Conservation (phyloP, 2,113 vertebrate genomes). For the Phodopus roborovskii region DNA sequence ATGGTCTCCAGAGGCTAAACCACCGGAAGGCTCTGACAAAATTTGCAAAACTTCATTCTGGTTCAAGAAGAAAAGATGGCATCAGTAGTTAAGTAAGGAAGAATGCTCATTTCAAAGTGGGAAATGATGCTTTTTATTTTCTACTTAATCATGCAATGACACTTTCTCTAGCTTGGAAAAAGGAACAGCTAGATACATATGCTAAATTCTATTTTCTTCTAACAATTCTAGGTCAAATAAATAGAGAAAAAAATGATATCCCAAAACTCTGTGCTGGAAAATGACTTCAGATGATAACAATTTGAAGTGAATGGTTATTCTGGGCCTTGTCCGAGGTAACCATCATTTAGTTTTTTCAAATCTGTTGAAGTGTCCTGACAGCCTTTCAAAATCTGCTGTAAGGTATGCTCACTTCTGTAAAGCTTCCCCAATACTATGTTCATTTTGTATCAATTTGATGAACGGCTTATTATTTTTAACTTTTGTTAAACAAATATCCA, state of each 20-base stretch:
- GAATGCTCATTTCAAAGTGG: neutral
- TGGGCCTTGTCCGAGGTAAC: neutral
- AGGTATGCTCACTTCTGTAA: neutral
- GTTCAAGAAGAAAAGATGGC: neutral
- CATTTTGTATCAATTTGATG: neutral
- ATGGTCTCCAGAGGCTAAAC: neutral
- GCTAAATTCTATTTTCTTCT: conserved; percentile 11
- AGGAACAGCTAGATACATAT: neutral
- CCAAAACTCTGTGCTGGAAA: neutral
- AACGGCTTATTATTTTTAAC: conserved; percentile 30
- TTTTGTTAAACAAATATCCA: neutral
- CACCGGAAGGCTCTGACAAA: neutral
- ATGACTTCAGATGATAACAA: conserved; percentile 19
- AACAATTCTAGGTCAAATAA: conserved; percentile 44
- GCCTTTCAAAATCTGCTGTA: neutral
- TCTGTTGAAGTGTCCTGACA: neutral
- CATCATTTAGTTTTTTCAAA: neutral
- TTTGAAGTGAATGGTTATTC: neutral
- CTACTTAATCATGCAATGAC: neutral
- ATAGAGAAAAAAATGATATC: neutral
- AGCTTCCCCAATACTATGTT: neutral
- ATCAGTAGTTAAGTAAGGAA: neutral
- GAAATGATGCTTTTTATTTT: neutral
- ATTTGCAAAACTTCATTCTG: neutral
- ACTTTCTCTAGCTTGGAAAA: neutral